Conservation (phyloP, 2,797 vertebrate genomes). For the Chaetodon trifasciatus region DNA sequence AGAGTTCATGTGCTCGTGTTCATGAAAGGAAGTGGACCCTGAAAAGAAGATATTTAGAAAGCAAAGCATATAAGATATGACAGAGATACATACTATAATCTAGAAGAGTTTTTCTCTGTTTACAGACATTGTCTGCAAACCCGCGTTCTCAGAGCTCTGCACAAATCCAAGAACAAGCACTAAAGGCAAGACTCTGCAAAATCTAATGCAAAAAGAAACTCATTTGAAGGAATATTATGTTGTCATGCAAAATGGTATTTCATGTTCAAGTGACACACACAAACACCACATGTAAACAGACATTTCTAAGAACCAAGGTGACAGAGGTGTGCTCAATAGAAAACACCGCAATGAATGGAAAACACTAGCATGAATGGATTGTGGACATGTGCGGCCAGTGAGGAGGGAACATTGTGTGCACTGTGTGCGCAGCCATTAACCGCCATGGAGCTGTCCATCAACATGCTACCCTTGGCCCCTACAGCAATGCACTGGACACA, state of each 20-base stretch:
- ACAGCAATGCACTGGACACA: not conserved
- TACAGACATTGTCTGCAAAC: not conserved
- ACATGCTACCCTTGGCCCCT: not conserved
- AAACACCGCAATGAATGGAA: not conserved
- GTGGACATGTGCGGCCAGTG: too few species aligned
- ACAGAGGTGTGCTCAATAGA: not conserved
- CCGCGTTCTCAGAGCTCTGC: not conserved
- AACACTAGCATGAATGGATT: not conserved
- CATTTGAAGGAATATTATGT: not conserved
- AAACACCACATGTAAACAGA: not conserved
- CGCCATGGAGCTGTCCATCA: not conserved
- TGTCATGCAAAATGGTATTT: not conserved
- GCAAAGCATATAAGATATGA: not conserved
- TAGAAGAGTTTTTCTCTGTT: not conserved
- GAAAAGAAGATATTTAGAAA: not conserved
- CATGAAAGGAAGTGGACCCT: not conserved
- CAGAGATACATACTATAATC: not conserved
- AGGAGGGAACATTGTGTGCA: not conserved
- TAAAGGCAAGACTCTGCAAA: not conserved
- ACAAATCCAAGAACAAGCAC: not conserved
- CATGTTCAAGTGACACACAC: not conserved
- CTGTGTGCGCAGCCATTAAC: not conserved
- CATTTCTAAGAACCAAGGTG: not conserved
- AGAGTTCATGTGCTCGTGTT: not conserved
- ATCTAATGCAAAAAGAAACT: not conserved